Evolutionary conservation across 2,113 vertebrate genomes (phyloP).

Genomic region (Silurus meridionalis): DNA sequence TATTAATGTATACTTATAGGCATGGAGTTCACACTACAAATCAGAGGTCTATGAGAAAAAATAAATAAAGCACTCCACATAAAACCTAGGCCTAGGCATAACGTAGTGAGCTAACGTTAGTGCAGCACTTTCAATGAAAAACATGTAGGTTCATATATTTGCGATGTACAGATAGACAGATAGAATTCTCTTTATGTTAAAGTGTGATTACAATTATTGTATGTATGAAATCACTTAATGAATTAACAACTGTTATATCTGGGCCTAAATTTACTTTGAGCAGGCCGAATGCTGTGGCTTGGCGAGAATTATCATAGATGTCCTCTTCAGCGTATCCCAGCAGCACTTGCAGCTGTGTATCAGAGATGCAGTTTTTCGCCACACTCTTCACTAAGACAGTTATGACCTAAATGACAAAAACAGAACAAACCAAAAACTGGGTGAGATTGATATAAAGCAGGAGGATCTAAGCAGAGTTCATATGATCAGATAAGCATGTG

Average conservation of each 20-base stretch:
- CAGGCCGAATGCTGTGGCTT: constrained; percentile 92
- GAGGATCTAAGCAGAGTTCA: neutral
- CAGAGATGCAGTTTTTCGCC: constrained; percentile 77
- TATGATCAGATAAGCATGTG: neutral
- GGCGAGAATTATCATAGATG: constrained; percentile 90
- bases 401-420: constrained; percentile 77
- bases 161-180: neutral
- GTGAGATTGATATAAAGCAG: neutral
- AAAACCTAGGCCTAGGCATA: neutral
- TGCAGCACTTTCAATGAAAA: neutral
- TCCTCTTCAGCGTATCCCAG: constrained; percentile 96
- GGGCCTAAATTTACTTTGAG: constrained; percentile 79
- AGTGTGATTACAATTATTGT: neutral
- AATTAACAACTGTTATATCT: neutral
- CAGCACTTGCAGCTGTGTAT: constrained; percentile 90
- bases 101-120: neutral
- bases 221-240: neutral
- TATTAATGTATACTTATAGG: neutral
- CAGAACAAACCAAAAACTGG: neutral
- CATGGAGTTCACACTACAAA: neutral
- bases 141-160: neutral
- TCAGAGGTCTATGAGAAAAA: neutral
- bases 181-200: neutral
- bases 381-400: constrained; percentile 86
- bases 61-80: neutral